These are phyloP conservation scores for Standfussiana lucernea DNA, from an alignment of 2,888 invertebrate genomes.

Conservation along the genomic window DNA sequence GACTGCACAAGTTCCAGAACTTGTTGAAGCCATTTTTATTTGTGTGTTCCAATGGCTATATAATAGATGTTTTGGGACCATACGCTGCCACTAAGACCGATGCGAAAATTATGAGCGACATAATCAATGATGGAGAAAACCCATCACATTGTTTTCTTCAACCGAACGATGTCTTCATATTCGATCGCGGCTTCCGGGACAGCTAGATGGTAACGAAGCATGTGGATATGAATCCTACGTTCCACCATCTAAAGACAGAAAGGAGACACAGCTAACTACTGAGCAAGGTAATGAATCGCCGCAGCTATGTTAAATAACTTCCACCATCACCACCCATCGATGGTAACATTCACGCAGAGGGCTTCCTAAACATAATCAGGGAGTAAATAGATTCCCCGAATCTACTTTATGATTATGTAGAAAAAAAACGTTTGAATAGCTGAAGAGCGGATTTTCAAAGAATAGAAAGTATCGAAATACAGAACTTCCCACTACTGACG, in stretches of 20 bases:
- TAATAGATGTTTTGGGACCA: not conserved
- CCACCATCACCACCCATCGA: not conserved
- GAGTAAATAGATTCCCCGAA: not conserved
- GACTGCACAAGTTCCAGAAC: not conserved
- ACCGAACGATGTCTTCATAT: slow-evolving; percentile 7
- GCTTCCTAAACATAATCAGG: not conserved
- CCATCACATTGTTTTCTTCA: slow-evolving; percentile 2
- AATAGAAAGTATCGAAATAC: not conserved
- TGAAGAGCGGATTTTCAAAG: slow-evolving; percentile 6
- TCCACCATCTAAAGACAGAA: not conserved
- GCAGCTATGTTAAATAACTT: not conserved
- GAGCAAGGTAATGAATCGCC: not conserved
- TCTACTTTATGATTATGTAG: not conserved
- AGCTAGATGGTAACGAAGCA: not conserved
- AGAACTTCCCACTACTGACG: slow-evolving; percentile 2
- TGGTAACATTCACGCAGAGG: not conserved
- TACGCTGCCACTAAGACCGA: not conserved
- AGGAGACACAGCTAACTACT: not conserved
- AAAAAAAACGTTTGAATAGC: not conserved
- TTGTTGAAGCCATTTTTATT: not conserved
- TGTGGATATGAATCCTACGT: not conserved
- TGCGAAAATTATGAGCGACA: not conserved
- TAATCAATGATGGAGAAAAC: slow-evolving; percentile 5
- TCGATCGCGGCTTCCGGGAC: not conserved
- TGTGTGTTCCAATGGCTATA: not conserved